These are phyloP conservation scores for Biston betularia DNA, from an alignment of 2,888 invertebrate genomes.

Conservation along the genomic window DNA sequence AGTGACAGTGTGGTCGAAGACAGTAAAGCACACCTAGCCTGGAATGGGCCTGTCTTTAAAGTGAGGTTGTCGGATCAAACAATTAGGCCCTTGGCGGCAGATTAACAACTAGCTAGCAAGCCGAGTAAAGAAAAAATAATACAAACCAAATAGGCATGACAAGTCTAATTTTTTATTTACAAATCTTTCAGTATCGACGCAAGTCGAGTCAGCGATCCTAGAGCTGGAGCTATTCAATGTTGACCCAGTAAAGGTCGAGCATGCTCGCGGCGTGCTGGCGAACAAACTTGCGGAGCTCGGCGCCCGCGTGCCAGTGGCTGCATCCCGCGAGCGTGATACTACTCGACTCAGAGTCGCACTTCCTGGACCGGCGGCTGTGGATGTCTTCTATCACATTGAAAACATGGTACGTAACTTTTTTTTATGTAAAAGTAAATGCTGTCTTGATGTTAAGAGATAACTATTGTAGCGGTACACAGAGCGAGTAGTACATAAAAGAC, in stretches of 20 bases:
- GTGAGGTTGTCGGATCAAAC: too few relatives aligned
- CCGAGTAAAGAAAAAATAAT: too few relatives aligned
- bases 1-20: too few relatives aligned
- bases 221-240: slow-evolving; percentile 90
- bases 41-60: too few relatives aligned
- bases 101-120: too few relatives aligned
- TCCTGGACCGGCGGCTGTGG: slow-evolving; percentile 90
- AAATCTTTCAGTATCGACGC: slow-evolving; percentile 86
- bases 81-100: too few relatives aligned
- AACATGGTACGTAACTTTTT: slow-evolving; percentile 86
- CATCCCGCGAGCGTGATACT: slow-evolving; percentile 76
- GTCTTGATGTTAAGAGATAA: too few relatives aligned
- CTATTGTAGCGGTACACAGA: too few relatives aligned
- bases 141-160: too few relatives aligned
- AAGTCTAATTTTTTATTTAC: too few relatives aligned
- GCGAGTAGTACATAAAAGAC: too few relatives aligned
- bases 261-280: slow-evolving; percentile 77
- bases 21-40: too few relatives aligned
- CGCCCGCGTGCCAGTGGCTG: slow-evolving; percentile 66
- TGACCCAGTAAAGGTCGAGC: slow-evolving; percentile 81
- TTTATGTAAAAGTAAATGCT: background rate
- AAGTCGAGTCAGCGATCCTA: slow-evolving; percentile 91
- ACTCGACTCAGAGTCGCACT: slow-evolving; percentile 87
- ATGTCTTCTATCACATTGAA: slow-evolving; percentile 92
- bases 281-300: slow-evolving; percentile 64